Evolutionary conservation across 1,140 invertebrate genomes (phyloP).

Genomic region (Chrysomallon squamiferum): DNA sequence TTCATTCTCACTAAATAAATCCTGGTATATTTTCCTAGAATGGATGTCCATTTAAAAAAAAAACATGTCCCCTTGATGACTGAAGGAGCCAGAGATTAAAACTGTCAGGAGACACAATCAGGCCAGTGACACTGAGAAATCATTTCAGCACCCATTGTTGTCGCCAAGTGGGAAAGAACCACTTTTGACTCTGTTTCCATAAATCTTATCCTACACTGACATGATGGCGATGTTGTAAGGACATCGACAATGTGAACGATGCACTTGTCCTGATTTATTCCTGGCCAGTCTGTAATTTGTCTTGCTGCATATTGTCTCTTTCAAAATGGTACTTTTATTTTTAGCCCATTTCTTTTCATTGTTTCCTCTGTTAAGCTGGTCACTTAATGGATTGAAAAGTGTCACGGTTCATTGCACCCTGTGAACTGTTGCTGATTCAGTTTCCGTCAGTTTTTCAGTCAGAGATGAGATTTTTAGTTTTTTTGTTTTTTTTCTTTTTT

Average conservation of each 20-base stretch:
- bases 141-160: conserved; percentile 10
- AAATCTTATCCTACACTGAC: conserved; percentile 19
- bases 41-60: too few species aligned
- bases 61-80: too few species aligned
- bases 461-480: too few species aligned
- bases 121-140: conserved; percentile 6
- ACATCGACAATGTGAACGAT: conserved; percentile 4
- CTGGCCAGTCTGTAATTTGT: conserved; percentile 25
- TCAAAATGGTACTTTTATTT: conserved; percentile 1
- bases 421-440: too few species aligned
- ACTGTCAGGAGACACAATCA: neutral
- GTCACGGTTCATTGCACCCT: too few species aligned
- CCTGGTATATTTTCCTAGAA: too few species aligned
- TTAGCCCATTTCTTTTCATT: too few species aligned
- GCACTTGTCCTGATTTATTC: conserved; percentile 22
- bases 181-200: conserved; percentile 18
- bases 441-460: too few species aligned
- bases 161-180: conserved; percentile 14
- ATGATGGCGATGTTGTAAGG: conserved; percentile 6
- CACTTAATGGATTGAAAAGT: too few species aligned
- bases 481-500: too few species aligned
- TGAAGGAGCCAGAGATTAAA: neutral
- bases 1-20: too few species aligned
- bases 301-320: conserved; percentile 10
- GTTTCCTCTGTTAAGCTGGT: too few species aligned